Conservation (phyloP, 2,113 vertebrate genomes). For the Channa argus region DNA sequence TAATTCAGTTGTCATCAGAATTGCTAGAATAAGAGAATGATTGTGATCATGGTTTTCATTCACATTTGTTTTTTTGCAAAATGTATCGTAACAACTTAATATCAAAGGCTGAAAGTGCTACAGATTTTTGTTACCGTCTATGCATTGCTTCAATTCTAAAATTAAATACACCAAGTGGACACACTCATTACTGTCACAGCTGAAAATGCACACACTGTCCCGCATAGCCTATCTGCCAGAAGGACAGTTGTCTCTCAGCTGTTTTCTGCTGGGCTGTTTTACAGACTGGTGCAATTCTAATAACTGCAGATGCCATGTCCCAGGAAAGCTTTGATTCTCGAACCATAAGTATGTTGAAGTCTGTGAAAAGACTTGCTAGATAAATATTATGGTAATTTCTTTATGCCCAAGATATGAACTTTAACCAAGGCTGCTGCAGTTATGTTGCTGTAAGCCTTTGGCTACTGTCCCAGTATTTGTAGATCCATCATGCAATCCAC, state of each 20-base stretch:
- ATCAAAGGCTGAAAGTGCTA: not conserved
- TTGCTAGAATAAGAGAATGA: not conserved
- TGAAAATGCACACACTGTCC: conserved; percentile 2
- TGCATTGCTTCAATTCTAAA: not conserved
- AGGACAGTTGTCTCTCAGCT: conserved; percentile 59
- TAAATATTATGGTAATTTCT: too few relatives aligned
- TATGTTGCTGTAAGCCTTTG: too few relatives aligned
- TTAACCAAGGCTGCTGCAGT: too few relatives aligned
- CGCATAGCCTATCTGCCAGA: not conserved
- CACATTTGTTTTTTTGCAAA: not conserved
- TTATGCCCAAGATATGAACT: too few relatives aligned
- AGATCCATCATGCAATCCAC: too few relatives aligned
- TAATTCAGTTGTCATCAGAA: not conserved
- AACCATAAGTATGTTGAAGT: too few relatives aligned
- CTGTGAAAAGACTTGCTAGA: too few relatives aligned
- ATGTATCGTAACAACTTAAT: not conserved
- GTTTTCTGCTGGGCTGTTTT: conserved; percentile 31
- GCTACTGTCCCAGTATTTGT: too few relatives aligned
- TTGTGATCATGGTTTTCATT: not conserved
- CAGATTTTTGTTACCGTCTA: not conserved
- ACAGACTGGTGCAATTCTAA: not conserved
- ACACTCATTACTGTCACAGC: not conserved
- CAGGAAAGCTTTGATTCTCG: too few relatives aligned
- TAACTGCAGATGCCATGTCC: not conserved
- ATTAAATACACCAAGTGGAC: not conserved